Percentiles rank a stretch among this genome's conserved stretches.
These are phyloP conservation scores for Desmodus rotundus DNA, from an alignment of 2,113 vertebrate species.

Conservation along the genomic window DNA sequence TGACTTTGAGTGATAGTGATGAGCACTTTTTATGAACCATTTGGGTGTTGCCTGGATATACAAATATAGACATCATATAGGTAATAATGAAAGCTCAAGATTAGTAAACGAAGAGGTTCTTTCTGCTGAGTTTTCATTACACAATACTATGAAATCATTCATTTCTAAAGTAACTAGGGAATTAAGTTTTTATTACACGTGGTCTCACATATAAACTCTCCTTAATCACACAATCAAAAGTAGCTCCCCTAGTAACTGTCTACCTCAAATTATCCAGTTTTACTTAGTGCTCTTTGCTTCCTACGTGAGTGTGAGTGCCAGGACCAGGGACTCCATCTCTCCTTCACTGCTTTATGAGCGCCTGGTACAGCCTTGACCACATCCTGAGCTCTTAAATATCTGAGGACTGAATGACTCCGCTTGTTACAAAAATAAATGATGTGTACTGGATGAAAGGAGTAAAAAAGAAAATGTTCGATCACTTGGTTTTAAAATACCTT, in stretches of 20 bases:
- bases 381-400: not conserved
- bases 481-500: not conserved
- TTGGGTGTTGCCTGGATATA: not conserved
- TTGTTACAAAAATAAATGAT: not conserved
- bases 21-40: not conserved
- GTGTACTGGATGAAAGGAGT: not conserved
- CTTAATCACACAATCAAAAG: not conserved
- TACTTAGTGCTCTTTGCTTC: not conserved
- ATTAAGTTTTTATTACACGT: not conserved
- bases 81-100: not conserved
- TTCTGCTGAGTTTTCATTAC: not conserved
- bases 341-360: not conserved
- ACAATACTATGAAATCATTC: not conserved
- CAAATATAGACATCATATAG: not conserved
- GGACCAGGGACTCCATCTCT: not conserved
- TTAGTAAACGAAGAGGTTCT: not conserved
- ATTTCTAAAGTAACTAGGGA: constrained; percentile 30
- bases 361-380: not conserved
- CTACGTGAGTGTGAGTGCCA: not conserved
- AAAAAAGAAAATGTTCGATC: not conserved
- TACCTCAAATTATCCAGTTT: not conserved
- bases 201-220: not conserved
- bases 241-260: not conserved
- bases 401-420: not conserved
- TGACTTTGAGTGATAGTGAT: not conserved